Evolutionary conservation across 2,888 invertebrate species (phyloP).

Genomic region (Sympetrum striolatum): DNA sequence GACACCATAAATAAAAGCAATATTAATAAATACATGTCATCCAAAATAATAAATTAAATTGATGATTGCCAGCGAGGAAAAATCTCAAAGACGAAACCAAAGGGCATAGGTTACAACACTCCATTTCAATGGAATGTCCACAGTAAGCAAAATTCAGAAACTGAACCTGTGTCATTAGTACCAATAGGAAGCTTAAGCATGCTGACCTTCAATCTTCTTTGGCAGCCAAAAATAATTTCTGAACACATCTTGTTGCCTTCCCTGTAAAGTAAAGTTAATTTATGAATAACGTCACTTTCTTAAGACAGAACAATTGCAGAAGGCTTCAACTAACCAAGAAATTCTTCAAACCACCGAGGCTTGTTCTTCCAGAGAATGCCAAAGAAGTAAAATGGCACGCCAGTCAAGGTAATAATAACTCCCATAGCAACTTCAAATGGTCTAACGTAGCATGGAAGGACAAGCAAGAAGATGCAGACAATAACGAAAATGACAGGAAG

Average conservation of each 20-base stretch:
- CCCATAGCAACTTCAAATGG: conserved; percentile 83
- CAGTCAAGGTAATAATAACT: conserved; percentile 77
- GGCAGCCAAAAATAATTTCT: conserved; percentile 78
- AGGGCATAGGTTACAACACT: too few relatives aligned
- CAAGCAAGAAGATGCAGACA: conserved; percentile 77
- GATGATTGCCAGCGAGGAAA: too few relatives aligned
- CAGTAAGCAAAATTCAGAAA: too few relatives aligned
- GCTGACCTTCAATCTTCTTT: conserved; percentile 67
- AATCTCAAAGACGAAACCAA: too few relatives aligned
- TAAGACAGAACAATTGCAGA: background rate
- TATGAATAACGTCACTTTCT: conserved; percentile 1
- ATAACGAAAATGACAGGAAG: conserved; percentile 80
- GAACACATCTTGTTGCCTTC: conserved; percentile 68
- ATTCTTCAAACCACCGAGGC: conserved; percentile 66
- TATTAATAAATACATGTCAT: too few relatives aligned
- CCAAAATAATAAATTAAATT: too few relatives aligned
- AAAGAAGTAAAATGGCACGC: conserved; percentile 80
- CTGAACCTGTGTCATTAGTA: too few relatives aligned
- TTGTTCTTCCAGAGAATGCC: conserved; percentile 74
- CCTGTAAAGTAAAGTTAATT: conserved; percentile 60
- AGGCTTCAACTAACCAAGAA: conserved; percentile 66
- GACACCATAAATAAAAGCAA: too few relatives aligned
- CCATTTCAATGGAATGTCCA: too few relatives aligned
- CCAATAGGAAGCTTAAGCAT: too few relatives aligned
- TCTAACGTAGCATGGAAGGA: conserved; percentile 80